These are phyloP conservation scores for Andrena camellia DNA, from an alignment of 2,888 invertebrate species.

Conservation along the genomic window DNA sequence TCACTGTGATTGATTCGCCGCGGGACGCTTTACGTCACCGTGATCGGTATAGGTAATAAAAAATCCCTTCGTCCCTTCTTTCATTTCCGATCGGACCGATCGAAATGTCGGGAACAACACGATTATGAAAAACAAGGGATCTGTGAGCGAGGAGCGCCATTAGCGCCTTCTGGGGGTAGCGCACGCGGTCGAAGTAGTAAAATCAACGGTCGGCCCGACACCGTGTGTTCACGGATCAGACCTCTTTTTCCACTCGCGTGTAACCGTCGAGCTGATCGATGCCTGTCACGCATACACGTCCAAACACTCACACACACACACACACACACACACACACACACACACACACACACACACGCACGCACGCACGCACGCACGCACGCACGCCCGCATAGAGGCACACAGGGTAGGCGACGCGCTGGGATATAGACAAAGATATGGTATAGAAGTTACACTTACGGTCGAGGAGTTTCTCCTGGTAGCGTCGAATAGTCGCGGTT, in stretches of 20 bases:
- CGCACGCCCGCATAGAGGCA: neutral
- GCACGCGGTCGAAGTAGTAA: conserved; percentile 64
- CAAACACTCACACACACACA: neutral
- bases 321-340: neutral
- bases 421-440: neutral
- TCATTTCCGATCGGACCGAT: neutral
- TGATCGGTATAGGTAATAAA: neutral
- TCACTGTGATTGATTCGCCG: conserved; percentile 44
- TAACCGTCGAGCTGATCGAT: neutral
- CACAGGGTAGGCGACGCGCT: neutral
- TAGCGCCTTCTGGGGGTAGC: conserved; percentile 55
- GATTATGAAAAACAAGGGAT: conserved; percentile 37
- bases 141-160: conserved; percentile 49
- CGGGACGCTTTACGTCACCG: neutral
- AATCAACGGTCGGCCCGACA: conserved; percentile 57
- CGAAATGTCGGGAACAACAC: neutral
- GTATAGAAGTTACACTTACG: conserved; percentile 55
- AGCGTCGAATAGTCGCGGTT: conserved; percentile 65
- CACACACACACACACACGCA: neutral
- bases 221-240: conserved; percentile 38
- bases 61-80: neutral
- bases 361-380: no score
- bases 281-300: neutral
- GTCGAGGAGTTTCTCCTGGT: conserved; percentile 66
- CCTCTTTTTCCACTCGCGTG: conserved; percentile 25